These are phyloP conservation scores for Aegotheles bennettii DNA, from an alignment of 2,113 vertebrate genomes.

Conservation along the genomic window DNA sequence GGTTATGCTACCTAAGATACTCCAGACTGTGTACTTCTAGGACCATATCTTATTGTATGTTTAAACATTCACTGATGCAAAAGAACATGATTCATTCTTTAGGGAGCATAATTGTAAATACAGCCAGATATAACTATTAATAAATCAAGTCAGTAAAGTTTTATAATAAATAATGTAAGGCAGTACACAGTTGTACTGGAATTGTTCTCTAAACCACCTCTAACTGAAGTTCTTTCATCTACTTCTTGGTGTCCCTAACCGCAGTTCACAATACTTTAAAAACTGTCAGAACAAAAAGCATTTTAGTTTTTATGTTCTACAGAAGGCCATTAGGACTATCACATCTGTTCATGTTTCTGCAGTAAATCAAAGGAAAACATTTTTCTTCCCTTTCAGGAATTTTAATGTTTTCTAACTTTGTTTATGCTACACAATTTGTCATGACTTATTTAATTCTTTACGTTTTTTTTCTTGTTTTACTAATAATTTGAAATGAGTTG, in stretches of 20 bases:
- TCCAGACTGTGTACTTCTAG: neutral
- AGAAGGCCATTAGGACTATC: slow-evolving; percentile 34
- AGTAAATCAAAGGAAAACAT: slow-evolving; percentile 8
- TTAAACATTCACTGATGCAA: neutral
- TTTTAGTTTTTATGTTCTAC: slow-evolving; percentile 52
- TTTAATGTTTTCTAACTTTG: neutral
- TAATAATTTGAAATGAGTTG: neutral
- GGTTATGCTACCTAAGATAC: neutral
- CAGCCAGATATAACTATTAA: neutral
- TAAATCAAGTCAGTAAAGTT: neutral
- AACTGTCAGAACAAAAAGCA: slow-evolving; percentile 7
- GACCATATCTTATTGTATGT: neutral
- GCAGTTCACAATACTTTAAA: neutral
- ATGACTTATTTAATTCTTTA: neutral
- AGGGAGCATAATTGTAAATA: neutral
- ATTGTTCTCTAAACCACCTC: neutral
- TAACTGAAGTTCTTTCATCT: neutral
- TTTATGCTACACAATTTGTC: neutral
- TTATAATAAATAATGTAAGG: neutral
- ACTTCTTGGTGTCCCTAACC: neutral
- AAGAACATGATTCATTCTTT: neutral
- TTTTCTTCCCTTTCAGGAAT: slow-evolving; percentile 25
- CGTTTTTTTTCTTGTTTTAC: neutral
- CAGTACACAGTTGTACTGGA: neutral
- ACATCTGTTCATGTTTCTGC: slow-evolving; percentile 28